Conservation (phyloP, 2,888 invertebrate genomes). For the Cephus sareptanus region DNA sequence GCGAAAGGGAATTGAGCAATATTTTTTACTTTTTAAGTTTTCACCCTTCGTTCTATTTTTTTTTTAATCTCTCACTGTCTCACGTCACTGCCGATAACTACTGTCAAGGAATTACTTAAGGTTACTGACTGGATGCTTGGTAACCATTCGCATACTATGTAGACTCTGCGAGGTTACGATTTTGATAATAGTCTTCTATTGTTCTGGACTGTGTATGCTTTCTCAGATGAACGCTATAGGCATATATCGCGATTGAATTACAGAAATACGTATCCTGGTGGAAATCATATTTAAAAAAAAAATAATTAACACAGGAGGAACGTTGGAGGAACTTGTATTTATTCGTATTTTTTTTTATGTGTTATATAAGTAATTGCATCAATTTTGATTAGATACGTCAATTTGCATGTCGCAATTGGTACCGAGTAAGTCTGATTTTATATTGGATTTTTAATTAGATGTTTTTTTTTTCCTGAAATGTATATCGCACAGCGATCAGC, state of each 20-base stretch:
- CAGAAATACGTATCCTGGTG: neutral
- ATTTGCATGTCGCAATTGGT: neutral
- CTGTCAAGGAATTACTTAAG: neutral
- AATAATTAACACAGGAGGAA: neutral
- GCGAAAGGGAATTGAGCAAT: slow-evolving; percentile 1
- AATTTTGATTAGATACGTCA: too few relatives aligned
- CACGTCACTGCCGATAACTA: neutral
- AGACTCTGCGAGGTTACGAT: neutral
- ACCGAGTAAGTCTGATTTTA: neutral
- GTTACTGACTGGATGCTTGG: neutral
- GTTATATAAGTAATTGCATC: neutral
- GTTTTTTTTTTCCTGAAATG: neutral
- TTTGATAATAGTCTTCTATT: neutral
- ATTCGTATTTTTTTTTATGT: neutral
- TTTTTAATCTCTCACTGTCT: neutral
- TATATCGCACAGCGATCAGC: neutral
- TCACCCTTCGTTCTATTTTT: neutral
- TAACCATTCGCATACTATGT: neutral
- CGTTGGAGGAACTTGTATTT: neutral
- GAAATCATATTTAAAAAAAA: neutral
- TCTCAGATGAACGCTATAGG: neutral
- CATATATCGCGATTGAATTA: neutral
- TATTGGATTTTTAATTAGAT: neutral
- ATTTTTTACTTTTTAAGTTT: neutral
- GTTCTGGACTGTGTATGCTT: neutral